These are phyloP conservation scores for Lophotriccus pileatus DNA, from an alignment of 2,797 vertebrate genomes.

Conservation along the genomic window DNA sequence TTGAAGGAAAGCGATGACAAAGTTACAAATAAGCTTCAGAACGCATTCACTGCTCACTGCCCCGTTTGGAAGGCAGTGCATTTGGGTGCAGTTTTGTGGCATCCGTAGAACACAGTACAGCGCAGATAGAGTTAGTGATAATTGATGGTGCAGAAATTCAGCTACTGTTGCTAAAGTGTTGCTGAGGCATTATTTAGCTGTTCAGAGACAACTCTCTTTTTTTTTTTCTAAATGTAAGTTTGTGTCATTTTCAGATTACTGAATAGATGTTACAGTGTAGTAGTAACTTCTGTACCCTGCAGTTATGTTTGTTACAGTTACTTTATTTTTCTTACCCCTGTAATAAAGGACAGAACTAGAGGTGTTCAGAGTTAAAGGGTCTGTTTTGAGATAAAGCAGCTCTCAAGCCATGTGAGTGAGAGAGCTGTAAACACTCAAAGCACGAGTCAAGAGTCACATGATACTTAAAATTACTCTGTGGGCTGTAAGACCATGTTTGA, in stretches of 20 bases:
- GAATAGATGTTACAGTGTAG: neutral
- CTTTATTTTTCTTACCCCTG: accelerated
- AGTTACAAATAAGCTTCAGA: neutral
- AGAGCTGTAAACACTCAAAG: neutral
- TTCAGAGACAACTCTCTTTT: neutral
- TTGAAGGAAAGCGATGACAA: neutral
- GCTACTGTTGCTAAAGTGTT: neutral
- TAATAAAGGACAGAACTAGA: neutral
- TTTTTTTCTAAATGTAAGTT: neutral
- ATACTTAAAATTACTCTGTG: neutral
- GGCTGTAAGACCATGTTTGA: neutral
- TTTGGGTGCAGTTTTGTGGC: neutral
- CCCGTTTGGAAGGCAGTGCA: neutral
- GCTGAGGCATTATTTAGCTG: neutral
- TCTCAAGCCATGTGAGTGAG: neutral
- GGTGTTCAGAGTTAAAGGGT: accelerated
- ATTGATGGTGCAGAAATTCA: neutral
- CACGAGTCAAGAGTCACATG: neutral
- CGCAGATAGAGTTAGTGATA: neutral
- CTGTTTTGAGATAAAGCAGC: neutral
- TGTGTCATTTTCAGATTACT: neutral
- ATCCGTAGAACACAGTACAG: neutral
- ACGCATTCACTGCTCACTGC: neutral
- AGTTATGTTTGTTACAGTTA: neutral
- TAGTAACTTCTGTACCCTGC: neutral